Evolutionary conservation across 2,797 vertebrate species (phyloP).

Genomic region (Sebastes cheni): DNA sequence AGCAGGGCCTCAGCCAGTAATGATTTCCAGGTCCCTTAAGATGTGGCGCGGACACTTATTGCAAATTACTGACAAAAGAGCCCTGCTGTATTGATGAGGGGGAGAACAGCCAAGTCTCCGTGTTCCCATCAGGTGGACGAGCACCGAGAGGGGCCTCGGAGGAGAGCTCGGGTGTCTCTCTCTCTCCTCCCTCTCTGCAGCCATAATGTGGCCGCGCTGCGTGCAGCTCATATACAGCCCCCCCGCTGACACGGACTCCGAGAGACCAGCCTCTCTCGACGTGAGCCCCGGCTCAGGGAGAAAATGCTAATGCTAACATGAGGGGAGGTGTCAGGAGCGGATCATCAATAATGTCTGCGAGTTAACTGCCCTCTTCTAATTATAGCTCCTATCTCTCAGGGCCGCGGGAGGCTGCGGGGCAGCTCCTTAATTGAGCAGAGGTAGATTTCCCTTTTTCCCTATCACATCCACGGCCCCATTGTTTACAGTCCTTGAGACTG

Average conservation of each 20-base stretch:
- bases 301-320: conserved; percentile 79
- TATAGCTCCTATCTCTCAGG: conserved; percentile 76
- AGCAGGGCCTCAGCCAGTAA: conserved; percentile 93
- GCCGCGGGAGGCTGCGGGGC: conserved; percentile 64
- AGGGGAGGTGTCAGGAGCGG: conserved; percentile 70
- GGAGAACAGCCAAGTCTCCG: conserved; percentile 86
- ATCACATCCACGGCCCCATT: conserved; percentile 59
- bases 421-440: conserved; percentile 75
- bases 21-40: conserved; percentile 95
- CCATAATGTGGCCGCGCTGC: conserved; percentile 60
- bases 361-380: conserved; percentile 82
- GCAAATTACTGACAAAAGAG: conserved; percentile 99
- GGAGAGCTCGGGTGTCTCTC: conserved; percentile 44
- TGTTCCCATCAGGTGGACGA: conserved; percentile 92
- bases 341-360: conserved; percentile 88
- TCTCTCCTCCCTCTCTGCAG: conserved; percentile 41
- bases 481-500: conserved; percentile 81
- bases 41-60: conserved; percentile 94
- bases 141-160: conserved; percentile 79
- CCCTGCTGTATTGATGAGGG: conserved; percentile 93
- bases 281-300: conserved; percentile 63
- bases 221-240: conserved; percentile 49
- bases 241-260: conserved; percentile 66
- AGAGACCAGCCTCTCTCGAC: conserved; percentile 72
- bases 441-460: conserved; percentile 55